Conservation (phyloP, 92 coral and sea anemone species). For the Porites lobata region DNA sequence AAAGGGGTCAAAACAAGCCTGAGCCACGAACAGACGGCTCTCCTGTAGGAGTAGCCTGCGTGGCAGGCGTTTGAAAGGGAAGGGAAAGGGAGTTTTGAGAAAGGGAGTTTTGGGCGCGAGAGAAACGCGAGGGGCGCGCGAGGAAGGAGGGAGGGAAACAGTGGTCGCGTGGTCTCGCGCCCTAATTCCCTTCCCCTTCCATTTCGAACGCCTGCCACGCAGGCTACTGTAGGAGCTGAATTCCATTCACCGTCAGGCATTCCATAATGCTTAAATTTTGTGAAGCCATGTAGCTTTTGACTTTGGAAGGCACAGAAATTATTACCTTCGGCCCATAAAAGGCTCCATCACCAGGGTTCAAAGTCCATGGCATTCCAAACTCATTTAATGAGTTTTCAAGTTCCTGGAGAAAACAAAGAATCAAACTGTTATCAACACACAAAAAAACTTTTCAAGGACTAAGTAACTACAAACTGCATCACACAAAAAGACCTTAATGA, state of each 20-base stretch:
- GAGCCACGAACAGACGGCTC: too few species aligned
- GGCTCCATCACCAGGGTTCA: conserved; percentile 99
- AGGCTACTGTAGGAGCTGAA: too few species aligned
- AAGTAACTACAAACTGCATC: neutral
- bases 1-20: too few species aligned
- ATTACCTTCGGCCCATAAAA: conserved; percentile 98
- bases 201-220: too few species aligned
- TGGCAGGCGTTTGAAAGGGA: too few species aligned
- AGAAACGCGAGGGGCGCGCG: too few species aligned
- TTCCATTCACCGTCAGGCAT: neutral
- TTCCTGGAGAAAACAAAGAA: conserved; percentile 55
- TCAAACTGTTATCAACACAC: neutral
- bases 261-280: neutral
- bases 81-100: too few species aligned
- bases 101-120: too few species aligned
- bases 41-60: too few species aligned
- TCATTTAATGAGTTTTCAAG: conserved; percentile 81
- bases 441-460: neutral
- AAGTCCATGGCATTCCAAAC: conserved; percentile 87
- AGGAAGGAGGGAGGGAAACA: too few species aligned
- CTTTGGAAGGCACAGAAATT: neutral
- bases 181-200: too few species aligned
- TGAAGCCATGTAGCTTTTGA: neutral
- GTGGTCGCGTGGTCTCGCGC: too few species aligned
- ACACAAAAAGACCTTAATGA: neutral